Base-by-base conservation (phyloP, 2,888 invertebrate species). In the Tanypteryx hageni region DNA sequence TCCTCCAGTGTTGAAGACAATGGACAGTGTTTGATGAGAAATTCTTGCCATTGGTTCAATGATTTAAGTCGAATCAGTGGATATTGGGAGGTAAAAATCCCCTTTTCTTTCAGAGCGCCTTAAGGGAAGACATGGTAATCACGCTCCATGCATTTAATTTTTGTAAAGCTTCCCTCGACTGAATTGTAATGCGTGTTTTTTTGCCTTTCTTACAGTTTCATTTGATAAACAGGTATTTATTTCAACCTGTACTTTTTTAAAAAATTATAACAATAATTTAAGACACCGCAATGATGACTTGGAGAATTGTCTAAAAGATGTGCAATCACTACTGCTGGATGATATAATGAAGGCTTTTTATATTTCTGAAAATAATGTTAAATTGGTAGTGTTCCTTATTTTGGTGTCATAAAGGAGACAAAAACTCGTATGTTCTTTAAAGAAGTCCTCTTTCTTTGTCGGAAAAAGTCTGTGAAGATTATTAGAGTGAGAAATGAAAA, bases 81-180 rank as follows among this genome's bases (percentile, higher is more conserved):
- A 68, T 11, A 11, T 89, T 68, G 89, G 44, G 44, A 56, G 22
- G 76, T 13, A 76, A 27, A 76, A 27, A 76, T 13, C 27, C 44
- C 64, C 64, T 44, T 89, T 64, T 64, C 16, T 83, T 83, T 64
- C 64, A 31, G 68, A 68, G 56, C 64, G 64, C 89, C 89, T 89
- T 89, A 68, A 64, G 89, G 83, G 83, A 89, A 89, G 64, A 68
- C 44, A 64, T 64, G 61, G 89, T 64, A 89, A 89, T 83, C 89
- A 89, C 64, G 64, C 89, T 89, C 64, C 61, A 89, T 89, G 89
- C 89, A 89, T 89, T 89, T 89, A 89, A 61, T 89, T 89, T 89
- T 89, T 89, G 64, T 44, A 68, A 44, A n/a, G 64, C 89, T 89
- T 89, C 89, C 89, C 64, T 31, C 44, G 64, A 89, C 44, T 89